A percentile compares a stretch with the other conserved stretches of the same genome.
phyloP scores from a whole-genome alignment of 2,113 vertebrate genomes.

The Carettochelys insculpta region DNA sequence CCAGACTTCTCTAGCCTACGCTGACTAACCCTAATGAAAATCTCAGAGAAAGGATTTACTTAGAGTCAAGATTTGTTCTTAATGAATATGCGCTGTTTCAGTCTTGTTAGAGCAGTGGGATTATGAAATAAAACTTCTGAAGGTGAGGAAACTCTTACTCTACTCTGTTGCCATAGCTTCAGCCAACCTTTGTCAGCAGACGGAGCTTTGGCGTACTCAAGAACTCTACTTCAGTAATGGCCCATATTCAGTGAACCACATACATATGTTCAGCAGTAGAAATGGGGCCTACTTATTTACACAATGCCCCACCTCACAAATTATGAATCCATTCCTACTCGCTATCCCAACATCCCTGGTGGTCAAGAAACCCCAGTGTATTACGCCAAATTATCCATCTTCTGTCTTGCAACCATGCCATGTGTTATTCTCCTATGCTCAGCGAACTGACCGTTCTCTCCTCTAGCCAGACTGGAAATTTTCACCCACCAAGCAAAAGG shows the following conservation, averaged over 20 bases:
- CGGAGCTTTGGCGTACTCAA: accelerated
- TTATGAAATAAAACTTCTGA: not conserved
- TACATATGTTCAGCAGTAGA: not conserved
- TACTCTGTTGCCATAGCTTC: not conserved
- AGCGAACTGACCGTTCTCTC: no score
- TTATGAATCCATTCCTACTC: not conserved
- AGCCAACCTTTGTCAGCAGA: accelerated
- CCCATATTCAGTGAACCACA: not conserved
- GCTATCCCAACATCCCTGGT: not conserved
- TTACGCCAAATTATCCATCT: not conserved
- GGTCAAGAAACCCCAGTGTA: not conserved
- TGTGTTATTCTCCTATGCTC: accelerated
- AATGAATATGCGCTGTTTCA: not conserved
- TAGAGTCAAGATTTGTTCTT: not conserved
- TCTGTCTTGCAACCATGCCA: not conserved
- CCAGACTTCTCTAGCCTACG: not conserved
- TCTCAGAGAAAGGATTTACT: not conserved
- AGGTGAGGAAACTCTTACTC: not conserved
- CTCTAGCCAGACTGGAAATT: accelerated
- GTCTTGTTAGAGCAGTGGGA: not conserved
- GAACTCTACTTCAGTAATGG: no score
- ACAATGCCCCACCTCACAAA: accelerated
- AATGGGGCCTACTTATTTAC: not conserved
- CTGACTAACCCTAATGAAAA: not conserved
- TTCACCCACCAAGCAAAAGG: not conserved